Percentiles rank a stretch among this genome's conserved stretches.
Evolutionary conservation across 2,113 vertebrate genomes (phyloP).

Genomic region (Sinocyclocheilus maitianheensis): DNA sequence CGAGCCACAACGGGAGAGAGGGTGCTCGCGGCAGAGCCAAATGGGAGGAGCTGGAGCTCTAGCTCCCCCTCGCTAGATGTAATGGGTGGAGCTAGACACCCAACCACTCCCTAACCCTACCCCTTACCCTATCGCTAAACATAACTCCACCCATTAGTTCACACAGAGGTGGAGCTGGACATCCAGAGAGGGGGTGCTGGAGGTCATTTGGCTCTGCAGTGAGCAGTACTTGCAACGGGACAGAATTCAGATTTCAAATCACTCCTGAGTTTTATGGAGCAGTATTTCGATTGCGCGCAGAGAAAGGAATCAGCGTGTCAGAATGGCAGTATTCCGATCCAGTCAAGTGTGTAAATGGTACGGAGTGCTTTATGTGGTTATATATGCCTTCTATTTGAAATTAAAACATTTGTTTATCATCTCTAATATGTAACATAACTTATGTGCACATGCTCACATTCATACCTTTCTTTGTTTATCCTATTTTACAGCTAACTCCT

Average conservation of each 20-base stretch:
- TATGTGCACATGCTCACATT: background rate
- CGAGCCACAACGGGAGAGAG: background rate
- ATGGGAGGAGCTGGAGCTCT: too few relatives aligned
- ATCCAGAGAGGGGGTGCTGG: too few relatives aligned
- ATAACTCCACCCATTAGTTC: too few relatives aligned
- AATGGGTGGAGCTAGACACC: too few relatives aligned
- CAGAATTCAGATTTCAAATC: background rate
- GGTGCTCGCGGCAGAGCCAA: too few relatives aligned
- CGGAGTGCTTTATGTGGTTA: background rate
- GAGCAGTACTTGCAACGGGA: background rate
- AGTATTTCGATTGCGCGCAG: conserved; percentile 41
- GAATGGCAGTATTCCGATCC: conserved; percentile 29
- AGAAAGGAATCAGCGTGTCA: conserved; percentile 10
- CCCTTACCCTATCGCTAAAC: too few relatives aligned
- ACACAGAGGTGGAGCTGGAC: too few relatives aligned
- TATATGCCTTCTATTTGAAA: background rate
- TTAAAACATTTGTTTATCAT: background rate
- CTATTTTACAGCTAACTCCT: conserved; percentile 25
- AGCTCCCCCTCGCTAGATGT: too few relatives aligned
- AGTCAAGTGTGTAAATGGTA: conserved; percentile 48
- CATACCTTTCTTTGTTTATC: background rate
- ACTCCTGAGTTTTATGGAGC: conserved; percentile 36
- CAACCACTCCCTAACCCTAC: too few relatives aligned
- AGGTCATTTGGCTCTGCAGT: too few relatives aligned
- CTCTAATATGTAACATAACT: background rate